A percentile compares a stretch with the other conserved stretches of the same genome.
These are phyloP conservation scores for Vannuccia rotundouncinata DNA, from an alignment of 2,888 invertebrate genomes.

Conservation along the genomic window DNA sequence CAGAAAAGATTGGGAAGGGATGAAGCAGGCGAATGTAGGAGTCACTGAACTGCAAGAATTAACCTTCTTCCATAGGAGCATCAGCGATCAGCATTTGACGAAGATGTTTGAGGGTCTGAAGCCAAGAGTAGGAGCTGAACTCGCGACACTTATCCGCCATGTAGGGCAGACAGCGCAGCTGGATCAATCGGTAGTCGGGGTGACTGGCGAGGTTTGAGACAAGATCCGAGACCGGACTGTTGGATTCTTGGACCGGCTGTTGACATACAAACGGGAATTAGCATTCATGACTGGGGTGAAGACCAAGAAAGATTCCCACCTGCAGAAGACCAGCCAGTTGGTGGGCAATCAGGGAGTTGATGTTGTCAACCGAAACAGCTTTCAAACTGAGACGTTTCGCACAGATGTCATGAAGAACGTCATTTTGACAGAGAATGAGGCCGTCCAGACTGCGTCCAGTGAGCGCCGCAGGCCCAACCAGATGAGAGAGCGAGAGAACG, in stretches of 20 bases:
- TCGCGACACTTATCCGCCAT: slow-evolving; percentile 49
- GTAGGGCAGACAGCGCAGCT: slow-evolving; percentile 52
- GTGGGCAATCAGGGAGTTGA: slow-evolving; percentile 52
- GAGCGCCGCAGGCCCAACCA: slow-evolving; percentile 41
- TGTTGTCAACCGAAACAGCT: slow-evolving; percentile 43
- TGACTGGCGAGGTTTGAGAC: slow-evolving; percentile 39
- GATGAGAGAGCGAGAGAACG: slow-evolving; percentile 53
- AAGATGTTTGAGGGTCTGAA: slow-evolving; percentile 52
- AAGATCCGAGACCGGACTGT: slow-evolving; percentile 3
- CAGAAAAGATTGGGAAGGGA: slow-evolving; percentile 44
- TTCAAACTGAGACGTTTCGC: slow-evolving; percentile 33
- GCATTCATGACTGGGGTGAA: too few relatives aligned
- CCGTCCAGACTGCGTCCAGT: slow-evolving; percentile 53
- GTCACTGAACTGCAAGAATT: slow-evolving; percentile 39
- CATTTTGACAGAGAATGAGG: slow-evolving; percentile 55
- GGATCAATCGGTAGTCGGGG: slow-evolving; percentile 53
- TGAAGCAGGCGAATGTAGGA: slow-evolving; percentile 45
- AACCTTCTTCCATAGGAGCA: slow-evolving; percentile 55
- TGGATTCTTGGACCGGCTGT: slow-evolving; percentile 3
- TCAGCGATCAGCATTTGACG: slow-evolving; percentile 55
- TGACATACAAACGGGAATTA: too few relatives aligned
- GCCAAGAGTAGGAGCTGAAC: slow-evolving; percentile 54
- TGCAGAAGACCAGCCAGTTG: slow-evolving; percentile 44
- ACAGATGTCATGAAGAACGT: slow-evolving; percentile 53
- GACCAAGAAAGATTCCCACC: too few relatives aligned